Conservation (phyloP, 2,888 invertebrate genomes). For the Gymnoscelis rufifasciata region DNA sequence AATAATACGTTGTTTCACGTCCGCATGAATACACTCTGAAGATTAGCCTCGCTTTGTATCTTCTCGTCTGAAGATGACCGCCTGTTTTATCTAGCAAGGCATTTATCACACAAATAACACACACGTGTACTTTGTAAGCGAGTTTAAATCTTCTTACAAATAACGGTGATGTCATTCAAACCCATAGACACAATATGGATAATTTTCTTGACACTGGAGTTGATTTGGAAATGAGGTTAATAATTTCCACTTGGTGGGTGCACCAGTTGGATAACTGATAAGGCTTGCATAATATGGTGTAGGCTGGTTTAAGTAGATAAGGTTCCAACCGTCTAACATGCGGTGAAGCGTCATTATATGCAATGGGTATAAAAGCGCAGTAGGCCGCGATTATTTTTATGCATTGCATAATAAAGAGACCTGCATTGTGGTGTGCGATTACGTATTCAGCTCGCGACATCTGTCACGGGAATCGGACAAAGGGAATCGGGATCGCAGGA, state of each 20-base stretch:
- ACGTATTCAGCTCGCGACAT: constrained; percentile 58
- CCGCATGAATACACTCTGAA: constrained; percentile 47
- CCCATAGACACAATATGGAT: constrained; percentile 16
- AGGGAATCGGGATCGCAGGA: constrained; percentile 55
- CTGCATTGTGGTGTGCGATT: constrained; percentile 39
- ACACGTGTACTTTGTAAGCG: constrained; percentile 28
- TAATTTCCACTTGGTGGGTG: constrained; percentile 5
- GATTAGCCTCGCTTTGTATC: constrained; percentile 46
- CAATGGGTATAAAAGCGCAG: constrained; percentile 23
- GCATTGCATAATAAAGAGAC: constrained; percentile 51
- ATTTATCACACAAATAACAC: constrained; percentile 45
- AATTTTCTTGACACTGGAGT: constrained; percentile 17
- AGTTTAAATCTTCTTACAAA: constrained; percentile 25
- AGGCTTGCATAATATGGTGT: constrained; percentile 14
- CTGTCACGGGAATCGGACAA: constrained; percentile 62
- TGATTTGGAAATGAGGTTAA: constrained; percentile 21
- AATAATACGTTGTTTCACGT: constrained; percentile 57
- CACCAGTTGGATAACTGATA: constrained; percentile 12
- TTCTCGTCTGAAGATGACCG: constrained; percentile 42
- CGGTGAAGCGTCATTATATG: constrained; percentile 10
- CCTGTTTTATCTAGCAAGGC: constrained; percentile 43
- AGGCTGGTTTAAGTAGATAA: constrained; percentile 4
- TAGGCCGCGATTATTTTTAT: constrained; percentile 51
- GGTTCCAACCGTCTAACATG: constrained; percentile 8
- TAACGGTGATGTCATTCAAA: constrained; percentile 27